Conservation (phyloP, 2,113 vertebrate genomes). For the Nesoenas mayeri region DNA sequence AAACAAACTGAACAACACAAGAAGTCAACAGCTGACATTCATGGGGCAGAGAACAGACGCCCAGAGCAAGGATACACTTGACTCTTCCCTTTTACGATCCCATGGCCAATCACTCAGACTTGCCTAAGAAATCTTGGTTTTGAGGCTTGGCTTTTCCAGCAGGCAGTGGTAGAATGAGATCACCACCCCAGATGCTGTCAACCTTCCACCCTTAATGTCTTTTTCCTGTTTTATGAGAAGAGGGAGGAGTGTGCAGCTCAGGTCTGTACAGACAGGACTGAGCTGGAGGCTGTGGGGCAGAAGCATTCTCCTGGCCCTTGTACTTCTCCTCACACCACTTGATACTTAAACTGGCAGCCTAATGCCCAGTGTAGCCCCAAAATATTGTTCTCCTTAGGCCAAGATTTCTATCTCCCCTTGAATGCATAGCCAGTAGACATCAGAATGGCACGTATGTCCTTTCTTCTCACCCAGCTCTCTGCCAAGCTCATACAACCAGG, state of each 20-base stretch:
- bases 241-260: neutral
- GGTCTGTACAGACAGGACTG: neutral
- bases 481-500: neutral
- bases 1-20: neutral
- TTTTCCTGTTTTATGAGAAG: neutral
- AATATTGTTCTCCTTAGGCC: neutral
- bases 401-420: neutral
- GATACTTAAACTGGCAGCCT: neutral
- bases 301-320: neutral
- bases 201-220: neutral
- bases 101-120: neutral
- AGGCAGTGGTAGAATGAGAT: neutral
- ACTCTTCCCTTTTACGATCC: neutral
- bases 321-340: neutral
- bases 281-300: neutral
- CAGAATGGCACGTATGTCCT: accelerated
- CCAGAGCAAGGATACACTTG: neutral
- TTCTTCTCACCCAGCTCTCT: neutral
- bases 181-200: neutral
- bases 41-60: neutral
- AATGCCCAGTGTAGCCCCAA: neutral
- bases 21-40: neutral
- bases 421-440: neutral
- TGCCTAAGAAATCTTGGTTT: neutral
- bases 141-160: neutral